Conservation (phyloP, 2,797 vertebrate species). For the Potorous gilbertii region DNA sequence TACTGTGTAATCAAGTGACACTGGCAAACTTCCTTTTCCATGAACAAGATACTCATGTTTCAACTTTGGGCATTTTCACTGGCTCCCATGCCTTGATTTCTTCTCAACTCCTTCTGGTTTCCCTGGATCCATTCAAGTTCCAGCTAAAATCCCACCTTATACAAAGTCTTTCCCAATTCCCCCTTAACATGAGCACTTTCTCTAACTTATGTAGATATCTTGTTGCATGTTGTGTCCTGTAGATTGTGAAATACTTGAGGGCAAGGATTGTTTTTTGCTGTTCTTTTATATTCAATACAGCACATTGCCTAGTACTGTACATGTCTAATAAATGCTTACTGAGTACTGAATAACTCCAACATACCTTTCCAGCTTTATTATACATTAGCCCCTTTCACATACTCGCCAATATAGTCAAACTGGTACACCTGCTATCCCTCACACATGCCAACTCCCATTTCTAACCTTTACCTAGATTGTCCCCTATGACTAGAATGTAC, state of each 20-base stretch:
- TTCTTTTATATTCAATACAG: neutral
- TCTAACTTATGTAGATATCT: neutral
- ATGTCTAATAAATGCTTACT: neutral
- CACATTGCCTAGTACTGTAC: neutral
- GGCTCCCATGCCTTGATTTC: neutral
- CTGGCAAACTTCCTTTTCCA: neutral
- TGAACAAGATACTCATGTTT: neutral
- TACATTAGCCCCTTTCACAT: neutral
- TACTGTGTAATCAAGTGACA: neutral
- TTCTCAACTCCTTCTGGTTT: neutral
- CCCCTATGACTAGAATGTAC: neutral
- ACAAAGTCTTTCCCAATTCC: neutral
- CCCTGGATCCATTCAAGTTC: neutral
- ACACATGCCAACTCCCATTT: neutral
- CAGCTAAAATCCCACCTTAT: neutral
- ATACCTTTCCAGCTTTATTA: neutral
- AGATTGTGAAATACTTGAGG: neutral
- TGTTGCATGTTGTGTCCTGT: neutral
- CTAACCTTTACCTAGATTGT: neutral
- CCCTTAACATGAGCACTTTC: neutral
- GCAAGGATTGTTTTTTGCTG: neutral
- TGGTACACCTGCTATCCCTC: neutral
- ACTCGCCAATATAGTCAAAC: neutral
- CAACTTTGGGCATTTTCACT: neutral
- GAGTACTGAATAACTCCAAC: neutral